Evolutionary conservation across 2,888 invertebrate genomes (phyloP), one percentile per base, ranked within the genome.

Genomic region (Patella depressa): DNA sequence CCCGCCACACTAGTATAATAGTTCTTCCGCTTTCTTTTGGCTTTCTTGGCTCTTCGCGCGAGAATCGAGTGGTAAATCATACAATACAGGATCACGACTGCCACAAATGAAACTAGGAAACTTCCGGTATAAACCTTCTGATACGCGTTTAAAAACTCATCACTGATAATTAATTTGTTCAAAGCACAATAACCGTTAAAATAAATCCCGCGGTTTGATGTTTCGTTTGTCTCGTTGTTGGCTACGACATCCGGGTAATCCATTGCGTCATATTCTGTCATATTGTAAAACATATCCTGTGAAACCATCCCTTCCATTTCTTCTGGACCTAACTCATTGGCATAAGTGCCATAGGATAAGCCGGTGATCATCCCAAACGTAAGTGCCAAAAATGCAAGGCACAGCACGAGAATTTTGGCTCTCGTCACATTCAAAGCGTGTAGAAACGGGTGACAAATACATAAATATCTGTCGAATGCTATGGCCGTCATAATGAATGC

Each of bases 31-130:
- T 75, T 78, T 17, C 81, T 57, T 53, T 80, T 79, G 29, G 81
- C 83, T 75, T 83, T 82, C 53, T 77, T 81, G 59, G 81, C 82
- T 12, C 86, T 77, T 45, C 88, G 81, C 7, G 80, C 81, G 54
- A 86, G 81, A 69, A 89, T 87, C 55, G 87, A 88, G 19, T 80
- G 82, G 80, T 88, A 89, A n/a, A 89, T 88, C 17, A 88, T 81
- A n/a, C 84, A 79, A 80, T 89, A 89, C n/a, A 89, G 85, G 9
- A 86, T 81, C 19, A 85, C 82, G 59, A 89, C 88, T 19, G 83
- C 78, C 53, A 88, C 45, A 65, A 88, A 84, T 71, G 87, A 85
- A 7, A 88, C 76, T 4, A 88, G 78, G 81, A 84, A 89, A 74
- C 83, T 73, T 19, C 83, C 79, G 11, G 85, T 83, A 82, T 87